These are phyloP conservation scores for Pandemis cinnamomeana DNA, from an alignment of 2,888 invertebrate genomes.

Conservation along the genomic window DNA sequence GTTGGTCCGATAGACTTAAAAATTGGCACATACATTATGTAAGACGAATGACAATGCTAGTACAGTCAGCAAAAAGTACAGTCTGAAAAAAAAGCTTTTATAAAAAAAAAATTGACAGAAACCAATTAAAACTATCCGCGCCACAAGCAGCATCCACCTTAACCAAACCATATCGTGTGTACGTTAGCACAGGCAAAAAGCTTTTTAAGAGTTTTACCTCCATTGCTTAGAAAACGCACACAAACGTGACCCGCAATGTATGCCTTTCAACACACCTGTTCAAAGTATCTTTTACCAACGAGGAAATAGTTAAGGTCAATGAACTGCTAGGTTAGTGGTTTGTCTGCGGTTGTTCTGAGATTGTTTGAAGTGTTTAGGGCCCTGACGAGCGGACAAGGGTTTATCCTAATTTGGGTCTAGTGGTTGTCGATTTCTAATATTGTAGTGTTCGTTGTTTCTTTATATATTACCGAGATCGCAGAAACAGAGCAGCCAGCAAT, in stretches of 20 bases:
- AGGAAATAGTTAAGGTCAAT: constrained; percentile 25
- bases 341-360: constrained; percentile 2
- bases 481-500: not conserved
- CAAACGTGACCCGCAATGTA: constrained; percentile 32
- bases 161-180: constrained; percentile 35
- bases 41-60: too few relatives aligned
- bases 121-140: too few relatives aligned
- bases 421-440: not conserved
- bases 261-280: constrained; percentile 37
- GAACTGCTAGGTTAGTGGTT: constrained; percentile 12
- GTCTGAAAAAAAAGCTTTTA: too few relatives aligned
- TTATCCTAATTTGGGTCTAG: constrained; percentile 3
- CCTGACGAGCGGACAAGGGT: not conserved
- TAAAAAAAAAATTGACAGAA: too few relatives aligned
- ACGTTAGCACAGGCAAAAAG: constrained; percentile 40
- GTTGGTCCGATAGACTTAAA: too few relatives aligned
- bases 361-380: constrained; percentile 8
- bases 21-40: too few relatives aligned
- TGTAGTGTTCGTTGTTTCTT: not conserved
- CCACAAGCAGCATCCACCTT: constrained; percentile 17
- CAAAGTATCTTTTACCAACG: constrained; percentile 36
- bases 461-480: not conserved
- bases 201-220: constrained; percentile 38
- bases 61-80: too few relatives aligned
- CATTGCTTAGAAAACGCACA: constrained; percentile 39